Evolutionary conservation across 1,140 invertebrate genomes (phyloP).

Genomic region (Magallana angulata): DNA sequence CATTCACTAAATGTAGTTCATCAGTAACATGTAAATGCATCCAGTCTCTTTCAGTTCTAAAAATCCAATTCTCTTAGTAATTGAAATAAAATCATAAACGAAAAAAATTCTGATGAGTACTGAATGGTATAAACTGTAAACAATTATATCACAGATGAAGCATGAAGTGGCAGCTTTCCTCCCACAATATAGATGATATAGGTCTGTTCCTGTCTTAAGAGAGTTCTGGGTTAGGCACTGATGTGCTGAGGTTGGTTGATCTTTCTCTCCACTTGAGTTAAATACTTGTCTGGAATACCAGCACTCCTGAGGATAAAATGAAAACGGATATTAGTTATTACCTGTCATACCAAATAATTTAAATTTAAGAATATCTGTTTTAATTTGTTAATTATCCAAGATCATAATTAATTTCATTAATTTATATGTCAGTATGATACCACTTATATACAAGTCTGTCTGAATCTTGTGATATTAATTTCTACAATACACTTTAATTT

Average conservation of each 20-base stretch:
- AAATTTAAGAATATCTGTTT: no score
- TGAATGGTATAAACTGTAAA: background rate
- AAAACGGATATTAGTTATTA: background rate
- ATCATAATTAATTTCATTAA: no score
- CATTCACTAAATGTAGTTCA: background rate
- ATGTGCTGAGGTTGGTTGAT: conserved; percentile 72
- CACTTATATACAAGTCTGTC: no score
- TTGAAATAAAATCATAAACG: background rate
- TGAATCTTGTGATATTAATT: no score
- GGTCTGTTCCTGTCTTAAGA: no score
- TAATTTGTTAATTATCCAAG: no score
- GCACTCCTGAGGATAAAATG: conserved; percentile 70
- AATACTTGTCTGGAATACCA: conserved; percentile 78
- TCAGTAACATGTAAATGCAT: conserved; percentile 18
- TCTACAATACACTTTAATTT: no score
- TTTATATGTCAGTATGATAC: no score
- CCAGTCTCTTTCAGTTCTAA: background rate
- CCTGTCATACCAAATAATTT: no score
- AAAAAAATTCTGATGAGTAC: background rate
- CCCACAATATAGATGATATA: no score
- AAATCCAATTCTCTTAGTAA: background rate
- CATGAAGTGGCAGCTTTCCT: background rate
- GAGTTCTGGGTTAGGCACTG: conserved; percentile 54
- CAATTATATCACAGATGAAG: conserved; percentile 26
- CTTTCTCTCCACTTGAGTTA: conserved; percentile 75